Base-by-base conservation (phyloP, 2,113 vertebrate species). In the Oreocharis arfaki region DNA sequence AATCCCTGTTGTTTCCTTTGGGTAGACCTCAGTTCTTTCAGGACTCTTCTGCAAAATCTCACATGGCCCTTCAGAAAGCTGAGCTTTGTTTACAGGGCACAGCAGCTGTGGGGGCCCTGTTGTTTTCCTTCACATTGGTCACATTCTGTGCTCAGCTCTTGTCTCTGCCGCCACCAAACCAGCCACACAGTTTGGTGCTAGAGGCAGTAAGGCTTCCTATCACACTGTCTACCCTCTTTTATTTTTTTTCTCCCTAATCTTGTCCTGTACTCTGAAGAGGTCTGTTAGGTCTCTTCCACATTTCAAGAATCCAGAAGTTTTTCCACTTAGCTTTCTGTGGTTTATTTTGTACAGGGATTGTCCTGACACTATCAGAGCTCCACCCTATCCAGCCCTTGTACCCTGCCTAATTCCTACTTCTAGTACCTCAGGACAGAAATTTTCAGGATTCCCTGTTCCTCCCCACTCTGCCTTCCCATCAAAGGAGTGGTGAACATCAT, bases 71-170 rank as follows among this genome's bases (percentile, higher is more conserved):
- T 95, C 80, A 95, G 93, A 95, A 95, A 95, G 74, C 86, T 5
- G 0, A 1, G 44, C 92, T 95, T 93, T 97, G 94, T 96, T 96
- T 97, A 94, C 84, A 96, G 70, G 87, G 84, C 70, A 81, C 73
- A 49, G 85, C 88, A 94, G 95, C 95, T 93, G 80, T 84, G 76
- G 47, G 76, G 90, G 63, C 92, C 59, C 80, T 70, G 68, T 94
- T 96, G 95, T 94, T 96, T 93, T 96, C 85, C 46, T 96, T 96
- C 60, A 20, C 79, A 91, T 74, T 30, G 5, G 71, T 95, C 93
- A 90, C 92, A 86, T 88, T 95, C 90, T 88, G 59, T 59, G 53
- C 84, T 93, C 47, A 28, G 75, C 79, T 70, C 71, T 94, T 73
- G 71, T 94, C 70, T 92, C 64, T 90, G 50, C 49, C 1, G 0